These are phyloP conservation scores for Leptopterna dolabrata DNA, from an alignment of 2,888 invertebrate genomes.

Conservation along the genomic window DNA sequence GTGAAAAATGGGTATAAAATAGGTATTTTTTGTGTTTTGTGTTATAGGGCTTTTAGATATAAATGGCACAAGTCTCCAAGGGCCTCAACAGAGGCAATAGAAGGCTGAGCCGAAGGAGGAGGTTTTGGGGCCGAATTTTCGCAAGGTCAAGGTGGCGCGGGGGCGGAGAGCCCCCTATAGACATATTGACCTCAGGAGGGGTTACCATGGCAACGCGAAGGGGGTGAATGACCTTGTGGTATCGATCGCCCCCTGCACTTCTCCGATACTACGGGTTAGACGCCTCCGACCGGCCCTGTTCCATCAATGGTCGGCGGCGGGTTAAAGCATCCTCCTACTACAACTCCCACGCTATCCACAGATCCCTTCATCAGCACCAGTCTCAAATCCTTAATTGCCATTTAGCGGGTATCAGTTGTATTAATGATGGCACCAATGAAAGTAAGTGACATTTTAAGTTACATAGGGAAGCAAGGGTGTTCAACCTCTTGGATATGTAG, in stretches of 20 bases:
- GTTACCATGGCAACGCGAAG: slow-evolving; percentile 48
- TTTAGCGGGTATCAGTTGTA: too few species aligned
- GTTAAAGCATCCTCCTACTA: not conserved
- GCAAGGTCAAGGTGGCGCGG: slow-evolving; percentile 54
- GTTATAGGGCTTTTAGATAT: not conserved
- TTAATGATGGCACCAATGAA: too few species aligned
- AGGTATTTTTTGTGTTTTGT: too few species aligned
- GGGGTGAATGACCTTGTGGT: slow-evolving; percentile 52
- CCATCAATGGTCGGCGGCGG: slow-evolving; percentile 18
- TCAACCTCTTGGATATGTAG: too few species aligned
- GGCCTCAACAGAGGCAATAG: not conserved
- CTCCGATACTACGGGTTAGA: not conserved
- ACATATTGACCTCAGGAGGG: slow-evolving; percentile 51
- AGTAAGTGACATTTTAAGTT: too few species aligned
- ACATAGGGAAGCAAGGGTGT: too few species aligned
- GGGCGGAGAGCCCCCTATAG: slow-evolving; percentile 52
- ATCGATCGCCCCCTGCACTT: slow-evolving; percentile 38
- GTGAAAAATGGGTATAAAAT: too few species aligned
- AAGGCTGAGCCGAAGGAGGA: not conserved
- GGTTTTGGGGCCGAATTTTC: slow-evolving; percentile 41
- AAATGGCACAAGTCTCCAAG: not conserved
- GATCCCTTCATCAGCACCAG: too few species aligned
- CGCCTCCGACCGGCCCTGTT: not conserved
- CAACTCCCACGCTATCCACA: not conserved
- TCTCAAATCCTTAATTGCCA: too few species aligned